Percentiles rank a stretch among this genome's conserved stretches.
phyloP scores from a whole-genome alignment of 2,113 vertebrate genomes.

The Neodon shergylaensis region DNA sequence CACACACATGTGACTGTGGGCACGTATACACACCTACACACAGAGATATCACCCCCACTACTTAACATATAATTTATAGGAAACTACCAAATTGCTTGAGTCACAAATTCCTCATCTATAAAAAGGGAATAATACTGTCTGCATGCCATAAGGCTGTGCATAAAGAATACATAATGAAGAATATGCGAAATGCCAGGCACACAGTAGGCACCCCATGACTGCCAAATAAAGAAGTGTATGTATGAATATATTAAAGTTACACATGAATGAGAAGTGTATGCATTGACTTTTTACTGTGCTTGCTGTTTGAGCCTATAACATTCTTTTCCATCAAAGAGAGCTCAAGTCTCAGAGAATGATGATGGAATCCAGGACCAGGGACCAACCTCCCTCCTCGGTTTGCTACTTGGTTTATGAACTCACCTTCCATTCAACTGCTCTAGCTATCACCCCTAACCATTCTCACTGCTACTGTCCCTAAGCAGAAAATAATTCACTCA shows the following conservation, averaged over 20 bases:
- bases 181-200: neutral
- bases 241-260: neutral
- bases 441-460: neutral
- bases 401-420: neutral
- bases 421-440: neutral
- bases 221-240: neutral
- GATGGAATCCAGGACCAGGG: neutral
- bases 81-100: neutral
- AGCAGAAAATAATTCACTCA: neutral
- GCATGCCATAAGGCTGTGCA: neutral
- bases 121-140: neutral
- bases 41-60: neutral
- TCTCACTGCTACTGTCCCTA: neutral
- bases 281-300: neutral
- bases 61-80: neutral
- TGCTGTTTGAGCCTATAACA: neutral
- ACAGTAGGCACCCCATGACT: neutral
- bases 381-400: neutral
- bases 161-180: neutral
- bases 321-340: conserved; percentile 15
- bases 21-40: neutral
- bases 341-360: neutral
- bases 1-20: neutral
- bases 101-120: neutral
- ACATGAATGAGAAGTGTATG: neutral